Percentiles rank a stretch among this genome's conserved stretches.
These are phyloP conservation scores for Pogonus chalceus DNA, from an alignment of 1,140 invertebrate species.

Conservation along the genomic window DNA sequence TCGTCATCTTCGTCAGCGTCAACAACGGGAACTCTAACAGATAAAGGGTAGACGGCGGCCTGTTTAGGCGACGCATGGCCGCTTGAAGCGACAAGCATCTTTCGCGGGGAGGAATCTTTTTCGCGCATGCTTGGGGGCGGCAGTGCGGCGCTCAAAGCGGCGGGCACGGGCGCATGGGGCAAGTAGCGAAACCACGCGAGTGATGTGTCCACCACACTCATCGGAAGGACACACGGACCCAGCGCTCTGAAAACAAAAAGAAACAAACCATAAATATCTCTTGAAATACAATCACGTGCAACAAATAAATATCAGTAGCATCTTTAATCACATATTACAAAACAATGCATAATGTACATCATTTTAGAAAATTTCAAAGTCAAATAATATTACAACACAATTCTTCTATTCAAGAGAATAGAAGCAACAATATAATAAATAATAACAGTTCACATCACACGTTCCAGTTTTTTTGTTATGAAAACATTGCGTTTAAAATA, in stretches of 20 bases:
- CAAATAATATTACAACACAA: background rate
- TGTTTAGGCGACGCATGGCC: constrained; percentile 59
- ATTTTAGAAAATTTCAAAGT: background rate
- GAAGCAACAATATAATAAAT: background rate
- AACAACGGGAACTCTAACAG: constrained; percentile 40
- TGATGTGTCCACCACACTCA: constrained; percentile 30
- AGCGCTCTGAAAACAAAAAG: constrained; percentile 18
- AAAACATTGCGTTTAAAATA: background rate
- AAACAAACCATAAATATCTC: background rate
- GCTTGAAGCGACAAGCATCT: constrained; percentile 48
- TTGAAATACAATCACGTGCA: background rate
- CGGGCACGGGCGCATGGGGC: constrained; percentile 23
- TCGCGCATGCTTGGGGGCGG: constrained; percentile 49
- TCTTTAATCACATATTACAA: background rate
- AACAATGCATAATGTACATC: too few relatives aligned
- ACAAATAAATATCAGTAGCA: background rate
- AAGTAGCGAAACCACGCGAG: constrained; percentile 32
- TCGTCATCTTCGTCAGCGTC: constrained; percentile 14
- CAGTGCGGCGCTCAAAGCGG: constrained; percentile 9
- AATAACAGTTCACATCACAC: too few relatives aligned
- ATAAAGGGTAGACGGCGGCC: constrained; percentile 56
- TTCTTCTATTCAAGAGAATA: background rate
- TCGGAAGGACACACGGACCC: constrained; percentile 16
- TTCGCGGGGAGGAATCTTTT: constrained; percentile 67
- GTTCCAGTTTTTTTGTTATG: background rate